phyloP scores from a whole-genome alignment of 1,140 invertebrate species.

The Drosophila lacteicornis region DNA sequence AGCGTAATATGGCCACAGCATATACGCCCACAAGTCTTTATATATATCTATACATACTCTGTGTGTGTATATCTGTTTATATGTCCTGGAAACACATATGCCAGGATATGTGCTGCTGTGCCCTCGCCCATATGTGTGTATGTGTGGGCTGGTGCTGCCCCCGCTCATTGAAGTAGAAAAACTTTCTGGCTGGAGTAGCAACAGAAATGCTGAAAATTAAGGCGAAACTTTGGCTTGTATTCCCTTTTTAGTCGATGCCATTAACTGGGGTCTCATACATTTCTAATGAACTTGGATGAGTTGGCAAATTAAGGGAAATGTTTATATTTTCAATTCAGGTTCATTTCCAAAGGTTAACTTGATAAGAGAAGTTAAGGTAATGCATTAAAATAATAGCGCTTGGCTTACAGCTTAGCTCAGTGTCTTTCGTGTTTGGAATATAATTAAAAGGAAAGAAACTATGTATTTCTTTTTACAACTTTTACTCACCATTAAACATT shows the following conservation, averaged over 20 bases:
- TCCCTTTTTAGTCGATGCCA: slow-evolving; percentile 25
- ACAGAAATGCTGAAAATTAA: slow-evolving; percentile 75
- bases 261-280: slow-evolving; percentile 28
- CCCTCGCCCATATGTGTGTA: slow-evolving; percentile 25
- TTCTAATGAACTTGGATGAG: slow-evolving; percentile 33
- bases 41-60: slow-evolving; percentile 3
- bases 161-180: slow-evolving; percentile 72
- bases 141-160: neutral
- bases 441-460: neutral
- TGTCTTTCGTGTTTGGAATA: neutral
- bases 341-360: neutral
- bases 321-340: slow-evolving; percentile 2
- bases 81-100: slow-evolving; percentile 17
- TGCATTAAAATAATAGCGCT: neutral
- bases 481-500: no score
- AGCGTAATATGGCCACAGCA: slow-evolving; percentile 57
- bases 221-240: slow-evolving; percentile 61
- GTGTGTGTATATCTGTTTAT: slow-evolving; percentile 11
- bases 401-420: neutral
- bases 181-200: slow-evolving; percentile 69
- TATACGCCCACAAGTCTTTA: slow-evolving; percentile 21
- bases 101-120: slow-evolving; percentile 37
- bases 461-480: no score
- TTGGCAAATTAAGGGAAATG: slow-evolving; percentile 37
- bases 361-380: neutral